Conservation (phyloP, 2,888 invertebrate genomes). For the Pseudanteris insignis region DNA sequence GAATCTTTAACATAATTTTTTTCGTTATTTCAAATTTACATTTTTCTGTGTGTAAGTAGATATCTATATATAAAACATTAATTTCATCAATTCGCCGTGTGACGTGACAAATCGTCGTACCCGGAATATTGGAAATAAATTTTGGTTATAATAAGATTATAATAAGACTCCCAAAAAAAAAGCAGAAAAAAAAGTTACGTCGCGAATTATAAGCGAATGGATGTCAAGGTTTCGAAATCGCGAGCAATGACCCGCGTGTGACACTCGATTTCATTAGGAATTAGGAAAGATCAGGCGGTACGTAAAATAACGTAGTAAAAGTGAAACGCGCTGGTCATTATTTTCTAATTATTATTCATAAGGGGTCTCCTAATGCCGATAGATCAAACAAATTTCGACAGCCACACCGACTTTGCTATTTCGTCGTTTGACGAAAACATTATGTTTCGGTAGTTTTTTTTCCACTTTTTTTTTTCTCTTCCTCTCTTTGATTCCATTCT, state of each 20-base stretch:
- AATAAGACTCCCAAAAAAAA: too few species aligned
- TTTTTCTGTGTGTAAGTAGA: too few species aligned
- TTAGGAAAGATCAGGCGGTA: constrained; percentile 23
- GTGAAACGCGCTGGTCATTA: constrained; percentile 33
- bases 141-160: too few species aligned
- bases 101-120: too few species aligned
- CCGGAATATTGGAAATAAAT: too few species aligned
- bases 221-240: constrained; percentile 36
- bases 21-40: too few species aligned
- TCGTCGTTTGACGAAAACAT: constrained; percentile 10
- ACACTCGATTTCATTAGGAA: constrained; percentile 37
- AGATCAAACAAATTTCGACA: constrained; percentile 38
- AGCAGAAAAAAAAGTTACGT: constrained; percentile 6
- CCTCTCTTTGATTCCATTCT: too few species aligned
- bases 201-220: constrained; percentile 12
- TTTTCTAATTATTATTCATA: constrained; percentile 39
- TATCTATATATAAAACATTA: too few species aligned
- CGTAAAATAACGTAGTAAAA: constrained; percentile 36
- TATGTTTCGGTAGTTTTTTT: constrained; percentile 9
- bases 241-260: constrained; percentile 33
- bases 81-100: too few species aligned
- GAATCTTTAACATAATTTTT: too few species aligned
- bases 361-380: constrained; percentile 27
- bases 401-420: constrained; percentile 24
- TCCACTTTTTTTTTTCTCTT: too few species aligned